Base-by-base conservation (phyloP, 2,888 invertebrate species). In the Acrobasis consociella region DNA sequence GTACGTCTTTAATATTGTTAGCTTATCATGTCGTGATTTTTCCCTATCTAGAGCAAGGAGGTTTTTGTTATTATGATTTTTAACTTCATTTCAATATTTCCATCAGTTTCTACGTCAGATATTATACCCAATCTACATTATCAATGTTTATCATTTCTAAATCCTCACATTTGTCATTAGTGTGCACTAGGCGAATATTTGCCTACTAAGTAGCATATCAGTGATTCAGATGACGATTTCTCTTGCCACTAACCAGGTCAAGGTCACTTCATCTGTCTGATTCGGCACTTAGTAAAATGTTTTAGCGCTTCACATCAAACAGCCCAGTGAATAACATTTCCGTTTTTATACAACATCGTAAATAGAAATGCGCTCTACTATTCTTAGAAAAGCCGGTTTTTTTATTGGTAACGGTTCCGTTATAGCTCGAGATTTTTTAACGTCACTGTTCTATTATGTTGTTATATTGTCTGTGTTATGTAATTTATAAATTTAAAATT, bases 181-280 rank as follows among this genome's bases (percentile, higher is more conserved):
- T 61, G 66, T 56, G 63, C 64, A 63, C 65, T 65, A 51, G 62
- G 68, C 65, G 62, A 70, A 67, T 69, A 71, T 72, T 72, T 74
- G 71, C 76, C 74, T 70, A 68, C 69, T 72, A 67, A 72, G 67
- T 72, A 22, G 22, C 2, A 31, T 22, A 71, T 75, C 64, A 70
- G 71, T 82, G 79, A 81, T 80, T 84, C 77, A 74, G 78, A 81
- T 85, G 81, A 83, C 83, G 88, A 87, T 91, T 91, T 91, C 91
- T 87, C 88, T 81, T 74, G 67, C 67, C 22, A 46, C 63, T 72
- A 87, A 81, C 75, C 78, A 67, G 89, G 91, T 87, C 91, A 91
- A 91, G 91, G 91, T 80, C 85, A 81, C 64, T 74, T 69, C 75
- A 75, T 80, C 76, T 73, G 80, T 80, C 79, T 78, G 71, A 69